phyloP scores from a whole-genome alignment of 2,797 vertebrate species.

The Ctenopoma kingsleyae region DNA sequence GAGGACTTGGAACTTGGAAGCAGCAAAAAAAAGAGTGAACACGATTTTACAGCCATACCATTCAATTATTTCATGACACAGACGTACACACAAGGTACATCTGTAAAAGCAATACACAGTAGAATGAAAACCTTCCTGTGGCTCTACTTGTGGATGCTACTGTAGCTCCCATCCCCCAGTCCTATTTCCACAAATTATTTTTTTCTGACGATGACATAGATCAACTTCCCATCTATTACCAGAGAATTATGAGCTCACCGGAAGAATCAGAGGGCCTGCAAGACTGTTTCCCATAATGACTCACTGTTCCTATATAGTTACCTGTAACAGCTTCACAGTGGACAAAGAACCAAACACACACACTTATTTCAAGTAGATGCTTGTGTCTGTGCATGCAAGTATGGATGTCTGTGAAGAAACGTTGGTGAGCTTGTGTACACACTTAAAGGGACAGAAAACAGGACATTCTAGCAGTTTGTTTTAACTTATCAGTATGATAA shows the following conservation, averaged over 20 bases:
- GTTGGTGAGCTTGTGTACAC: neutral
- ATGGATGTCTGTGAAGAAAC: neutral
- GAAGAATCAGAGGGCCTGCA: conserved; percentile 62
- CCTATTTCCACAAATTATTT: conserved; percentile 7
- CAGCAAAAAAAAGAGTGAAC: conserved; percentile 14
- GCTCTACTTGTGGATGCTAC: neutral
- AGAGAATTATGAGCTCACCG: conserved; percentile 68
- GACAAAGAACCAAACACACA: neutral
- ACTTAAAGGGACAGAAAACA: no score
- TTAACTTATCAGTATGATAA: neutral
- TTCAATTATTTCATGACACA: neutral
- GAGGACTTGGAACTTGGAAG: neutral
- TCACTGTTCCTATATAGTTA: conserved; percentile 23
- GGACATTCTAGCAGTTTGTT: neutral
- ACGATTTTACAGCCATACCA: neutral
- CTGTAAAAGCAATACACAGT: neutral
- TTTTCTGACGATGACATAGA: conserved; percentile 61
- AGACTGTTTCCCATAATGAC: conserved; percentile 41
- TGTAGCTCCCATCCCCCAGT: neutral
- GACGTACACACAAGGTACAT: neutral
- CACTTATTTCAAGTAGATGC: neutral
- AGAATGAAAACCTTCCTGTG: neutral
- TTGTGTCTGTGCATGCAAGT: neutral
- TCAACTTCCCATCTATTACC: conserved; percentile 37
- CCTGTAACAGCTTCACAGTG: conserved; percentile 19